These are phyloP conservation scores for Brachypodius melanocephalos DNA, from an alignment of 2,113 vertebrate genomes.

Conservation along the genomic window DNA sequence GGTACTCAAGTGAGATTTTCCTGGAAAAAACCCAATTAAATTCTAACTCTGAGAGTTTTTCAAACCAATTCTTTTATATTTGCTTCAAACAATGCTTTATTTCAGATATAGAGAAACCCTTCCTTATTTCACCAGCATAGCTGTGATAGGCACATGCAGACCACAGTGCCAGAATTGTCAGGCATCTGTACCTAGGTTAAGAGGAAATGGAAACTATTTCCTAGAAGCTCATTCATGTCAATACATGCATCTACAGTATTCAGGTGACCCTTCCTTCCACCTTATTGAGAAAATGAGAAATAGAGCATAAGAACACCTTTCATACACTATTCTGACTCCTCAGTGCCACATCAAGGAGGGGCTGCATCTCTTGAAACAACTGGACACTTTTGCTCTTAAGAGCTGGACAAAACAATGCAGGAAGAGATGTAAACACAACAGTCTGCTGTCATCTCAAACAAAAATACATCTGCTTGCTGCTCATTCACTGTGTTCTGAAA, in stretches of 20 bases:
- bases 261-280: not conserved
- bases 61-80: not conserved
- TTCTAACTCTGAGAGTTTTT: not conserved
- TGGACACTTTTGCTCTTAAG: not conserved
- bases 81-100: not conserved
- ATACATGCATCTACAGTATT: not conserved
- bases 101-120: not conserved
- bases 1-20: not conserved
- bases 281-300: not conserved
- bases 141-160: not conserved
- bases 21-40: not conserved
- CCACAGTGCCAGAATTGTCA: not conserved
- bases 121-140: not conserved
- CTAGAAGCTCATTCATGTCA: not conserved
- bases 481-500: not conserved
- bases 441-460: not conserved
- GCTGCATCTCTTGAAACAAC: not conserved
- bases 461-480: not conserved
- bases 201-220: not conserved
- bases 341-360: not conserved
- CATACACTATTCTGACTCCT: not conserved
- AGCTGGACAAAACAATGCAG: not conserved
- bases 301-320: not conserved
- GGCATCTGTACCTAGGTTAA: rapidly evolving
- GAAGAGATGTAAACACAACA: not conserved